Evolutionary conservation across 1,140 invertebrate genomes (phyloP), one percentile per base, ranked within the genome.

Genomic region (Armadillidium nasatum): DNA sequence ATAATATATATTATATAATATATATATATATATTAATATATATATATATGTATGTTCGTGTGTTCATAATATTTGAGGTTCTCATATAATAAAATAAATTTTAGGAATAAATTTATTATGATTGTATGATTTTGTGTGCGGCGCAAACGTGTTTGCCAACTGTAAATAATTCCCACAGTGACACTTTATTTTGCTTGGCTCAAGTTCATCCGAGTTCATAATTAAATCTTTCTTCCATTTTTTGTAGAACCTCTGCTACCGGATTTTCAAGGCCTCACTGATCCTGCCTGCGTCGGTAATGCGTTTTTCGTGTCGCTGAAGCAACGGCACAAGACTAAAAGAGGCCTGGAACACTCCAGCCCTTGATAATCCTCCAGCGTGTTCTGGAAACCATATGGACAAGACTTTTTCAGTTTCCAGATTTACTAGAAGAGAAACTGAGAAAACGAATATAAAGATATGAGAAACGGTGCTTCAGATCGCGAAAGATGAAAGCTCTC

Each of bases 321-420:
- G 50, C 11, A 60, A 19, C 50, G 19, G 50, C 50, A 60, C 50
- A 60, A 60, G 50, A 60, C 50, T 60, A 60, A 33, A 33, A 19
- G 50, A 60, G 19, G 11, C 50, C 50, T 60, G 50, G 50, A 60
- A 60, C 50, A 60, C 50, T 60, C 50, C 50, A 60, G 50, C 50
- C 19, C 50, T 7, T 1, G 50, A 60, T 60, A 60, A 60, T 60
- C 50, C 50, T 60, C 50, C 11, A 19, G 11, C 50, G 50, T 60
- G 50, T 60, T 60, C 7, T 60, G 50, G 50, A 60, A 60, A 60
- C 50, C 50, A 60, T 60, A 60, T 60, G 50, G 50, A 60, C 50
- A 60, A 60, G 50, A 60, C 50, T 60, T 60, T 60, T 60, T 2
- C 50, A 2, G 50, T 60, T 60, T 60, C 50, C 50, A 60, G 50